Conservation (phyloP, 2,888 invertebrate genomes). For the Drosophila conformis region DNA sequence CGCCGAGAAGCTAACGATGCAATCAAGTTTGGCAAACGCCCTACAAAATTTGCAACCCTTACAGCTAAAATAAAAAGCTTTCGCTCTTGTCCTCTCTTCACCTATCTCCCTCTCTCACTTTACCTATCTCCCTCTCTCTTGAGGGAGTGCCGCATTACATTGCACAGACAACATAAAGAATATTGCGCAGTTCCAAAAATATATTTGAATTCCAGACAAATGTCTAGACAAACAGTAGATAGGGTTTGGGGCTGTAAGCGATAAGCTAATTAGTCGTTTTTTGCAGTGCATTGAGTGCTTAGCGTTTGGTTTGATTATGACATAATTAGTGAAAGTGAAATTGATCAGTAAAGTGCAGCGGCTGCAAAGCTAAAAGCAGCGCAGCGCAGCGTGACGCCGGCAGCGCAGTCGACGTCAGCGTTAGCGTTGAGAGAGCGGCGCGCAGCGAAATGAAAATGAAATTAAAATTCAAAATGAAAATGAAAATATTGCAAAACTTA, state of each 20-base stretch:
- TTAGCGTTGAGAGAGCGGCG: constrained; percentile 34
- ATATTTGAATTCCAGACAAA: constrained; percentile 20
- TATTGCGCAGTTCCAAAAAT: constrained; percentile 67
- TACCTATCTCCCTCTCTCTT: background rate
- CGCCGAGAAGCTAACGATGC: constrained; percentile 24
- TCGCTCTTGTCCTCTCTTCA: background rate
- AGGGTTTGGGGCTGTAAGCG: background rate
- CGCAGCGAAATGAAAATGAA: constrained; percentile 73
- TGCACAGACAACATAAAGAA: constrained; percentile 47
- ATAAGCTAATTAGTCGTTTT: constrained; percentile 17
- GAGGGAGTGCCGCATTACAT: constrained; percentile 13
- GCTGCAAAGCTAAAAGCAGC: constrained; percentile 38
- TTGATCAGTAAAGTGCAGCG: constrained; percentile 43
- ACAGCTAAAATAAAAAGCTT: constrained; percentile 25
- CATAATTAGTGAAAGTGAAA: constrained; percentile 83
- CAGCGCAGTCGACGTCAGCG: constrained; percentile 20
- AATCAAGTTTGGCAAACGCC: constrained; percentile 18
- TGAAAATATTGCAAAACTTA: constrained; percentile 78
- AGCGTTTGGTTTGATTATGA: constrained; percentile 68
- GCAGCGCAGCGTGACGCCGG: constrained; percentile 52
- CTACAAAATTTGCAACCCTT: constrained; percentile 51
- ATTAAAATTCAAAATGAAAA: constrained; percentile 76
- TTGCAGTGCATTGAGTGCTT: constrained; percentile 26
- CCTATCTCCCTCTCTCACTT: constrained; percentile 3
- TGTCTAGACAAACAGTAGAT: constrained; percentile 41